phyloP scores from a whole-genome alignment of 35 echinoderm and acorn worm genomes.

The Strongylocentrotus purpuratus region DNA sequence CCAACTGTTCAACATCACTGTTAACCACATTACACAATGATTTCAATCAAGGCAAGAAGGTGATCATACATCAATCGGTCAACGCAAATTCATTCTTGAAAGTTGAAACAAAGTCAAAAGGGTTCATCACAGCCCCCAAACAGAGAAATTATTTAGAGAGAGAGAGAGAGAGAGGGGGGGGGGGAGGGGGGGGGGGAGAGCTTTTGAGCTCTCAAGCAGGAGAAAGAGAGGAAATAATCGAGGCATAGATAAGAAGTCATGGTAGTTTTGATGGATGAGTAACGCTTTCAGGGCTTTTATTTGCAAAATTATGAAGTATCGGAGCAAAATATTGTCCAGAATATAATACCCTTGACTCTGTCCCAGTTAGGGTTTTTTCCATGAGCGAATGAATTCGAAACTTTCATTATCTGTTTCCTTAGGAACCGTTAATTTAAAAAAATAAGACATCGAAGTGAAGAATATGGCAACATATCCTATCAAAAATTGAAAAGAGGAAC shows the following conservation, averaged over 20 bases:
- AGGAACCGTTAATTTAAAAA: not conserved
- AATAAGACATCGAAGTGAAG: no score
- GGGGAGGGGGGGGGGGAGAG: no score
- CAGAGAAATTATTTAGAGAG: not conserved
- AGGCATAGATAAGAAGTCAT: slow-evolving; percentile 2
- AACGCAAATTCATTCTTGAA: no score
- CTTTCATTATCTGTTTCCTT: not conserved
- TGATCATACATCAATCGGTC: no score
- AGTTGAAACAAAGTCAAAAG: no score
- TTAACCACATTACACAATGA: no score
- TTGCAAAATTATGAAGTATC: not conserved
- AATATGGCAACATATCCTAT: no score
- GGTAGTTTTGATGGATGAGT: slow-evolving; percentile 25
- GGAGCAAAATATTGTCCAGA: not conserved
- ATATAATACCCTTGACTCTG: not conserved
- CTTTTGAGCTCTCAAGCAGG: not conserved
- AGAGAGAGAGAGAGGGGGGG: not conserved
- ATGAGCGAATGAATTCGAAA: not conserved
- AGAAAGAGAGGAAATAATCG: slow-evolving; percentile 14
- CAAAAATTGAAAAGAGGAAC: no score
- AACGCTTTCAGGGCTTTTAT: not conserved
- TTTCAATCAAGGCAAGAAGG: no score
- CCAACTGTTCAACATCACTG: no score
- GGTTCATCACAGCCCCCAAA: no score
- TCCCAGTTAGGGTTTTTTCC: not conserved